phyloP scores from a whole-genome alignment of 2,797 vertebrate species.

The Cercopithecus mitis region DNA sequence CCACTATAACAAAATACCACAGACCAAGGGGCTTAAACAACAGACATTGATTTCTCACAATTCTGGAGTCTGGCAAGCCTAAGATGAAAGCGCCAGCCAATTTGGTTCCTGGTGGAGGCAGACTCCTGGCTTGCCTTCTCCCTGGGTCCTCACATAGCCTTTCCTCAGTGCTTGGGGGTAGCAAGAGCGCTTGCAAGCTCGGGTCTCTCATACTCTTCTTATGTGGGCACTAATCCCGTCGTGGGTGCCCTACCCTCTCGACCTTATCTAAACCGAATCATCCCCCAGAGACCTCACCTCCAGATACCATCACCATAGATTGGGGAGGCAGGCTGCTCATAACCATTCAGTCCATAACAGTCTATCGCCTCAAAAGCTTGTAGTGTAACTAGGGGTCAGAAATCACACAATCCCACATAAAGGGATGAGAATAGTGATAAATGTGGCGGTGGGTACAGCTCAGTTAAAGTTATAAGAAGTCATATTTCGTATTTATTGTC shows the following conservation, averaged over 20 bases:
- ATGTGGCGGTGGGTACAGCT: accelerated
- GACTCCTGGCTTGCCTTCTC: not conserved
- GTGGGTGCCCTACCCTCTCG: not conserved
- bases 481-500: not conserved
- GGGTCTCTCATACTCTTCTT: not conserved
- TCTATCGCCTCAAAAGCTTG: not conserved
- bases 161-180: not conserved
- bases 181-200: not conserved
- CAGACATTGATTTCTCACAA: not conserved
- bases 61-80: not conserved
- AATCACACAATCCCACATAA: not conserved
- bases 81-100: not conserved
- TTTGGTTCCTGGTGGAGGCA: not conserved
- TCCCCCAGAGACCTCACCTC: not conserved
- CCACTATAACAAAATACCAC: not conserved
- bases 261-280: not conserved
- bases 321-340: too few species aligned
- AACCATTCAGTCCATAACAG: not conserved
- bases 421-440: not conserved
- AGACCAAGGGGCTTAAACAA: not conserved
- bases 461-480: not conserved
- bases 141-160: not conserved
- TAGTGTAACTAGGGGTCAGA: not conserved
- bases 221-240: not conserved
- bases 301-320: not conserved